Conservation (phyloP, 2,888 invertebrate genomes). For the Drosophila melanosoma region DNA sequence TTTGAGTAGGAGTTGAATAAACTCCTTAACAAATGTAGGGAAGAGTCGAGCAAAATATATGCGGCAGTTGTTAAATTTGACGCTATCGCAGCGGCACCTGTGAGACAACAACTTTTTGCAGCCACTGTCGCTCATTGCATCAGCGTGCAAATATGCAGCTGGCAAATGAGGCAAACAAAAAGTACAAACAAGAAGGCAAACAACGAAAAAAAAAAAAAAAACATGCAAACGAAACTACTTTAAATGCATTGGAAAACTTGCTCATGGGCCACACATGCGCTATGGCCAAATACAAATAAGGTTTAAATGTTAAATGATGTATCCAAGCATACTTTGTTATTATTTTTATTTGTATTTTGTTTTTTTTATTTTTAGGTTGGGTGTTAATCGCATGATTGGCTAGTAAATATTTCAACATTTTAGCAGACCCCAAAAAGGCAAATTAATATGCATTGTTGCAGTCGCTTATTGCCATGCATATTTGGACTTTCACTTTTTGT, state of each 20-base stretch:
- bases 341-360: not conserved
- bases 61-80: constrained; percentile 5
- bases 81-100: constrained; percentile 27
- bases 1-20: constrained; percentile 19
- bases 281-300: constrained; percentile 40
- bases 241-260: constrained; percentile 48
- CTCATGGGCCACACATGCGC: constrained; percentile 61
- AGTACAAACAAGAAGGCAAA: constrained; percentile 1
- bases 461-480: constrained; percentile 54
- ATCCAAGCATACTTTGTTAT: constrained; percentile 9
- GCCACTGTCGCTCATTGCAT: constrained; percentile 62
- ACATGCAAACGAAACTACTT: constrained; percentile 31
- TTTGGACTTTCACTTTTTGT: constrained; percentile 75
- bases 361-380: constrained; percentile 29
- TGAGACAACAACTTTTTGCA: constrained; percentile 48
- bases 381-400: constrained; percentile 61
- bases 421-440: constrained; percentile 15
- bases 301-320: constrained; percentile 50
- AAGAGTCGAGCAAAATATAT: not conserved
- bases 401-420: constrained; percentile 1
- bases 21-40: constrained; percentile 13
- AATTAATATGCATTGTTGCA: constrained; percentile 80
- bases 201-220: constrained; percentile 1
- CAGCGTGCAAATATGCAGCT: constrained; percentile 66
- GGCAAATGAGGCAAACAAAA: constrained; percentile 20